Conservation (phyloP, 2,113 vertebrate species). For the Neopipo cinnamomea region DNA sequence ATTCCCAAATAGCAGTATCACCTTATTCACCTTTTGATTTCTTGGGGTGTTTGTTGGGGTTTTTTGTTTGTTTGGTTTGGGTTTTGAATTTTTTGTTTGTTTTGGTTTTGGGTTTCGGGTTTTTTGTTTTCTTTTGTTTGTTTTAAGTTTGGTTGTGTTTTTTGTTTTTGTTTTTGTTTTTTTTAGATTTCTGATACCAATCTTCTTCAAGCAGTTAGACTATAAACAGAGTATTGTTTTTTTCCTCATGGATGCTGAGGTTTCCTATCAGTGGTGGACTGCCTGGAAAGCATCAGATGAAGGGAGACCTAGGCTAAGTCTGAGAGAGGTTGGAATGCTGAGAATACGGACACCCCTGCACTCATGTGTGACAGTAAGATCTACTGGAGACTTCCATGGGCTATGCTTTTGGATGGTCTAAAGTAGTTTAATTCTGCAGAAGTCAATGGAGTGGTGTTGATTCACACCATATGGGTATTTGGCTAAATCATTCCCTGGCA, state of each 20-base stretch:
- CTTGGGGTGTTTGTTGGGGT: neutral
- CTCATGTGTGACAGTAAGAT: neutral
- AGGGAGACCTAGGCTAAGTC: neutral
- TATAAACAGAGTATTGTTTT: neutral
- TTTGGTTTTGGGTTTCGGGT: neutral
- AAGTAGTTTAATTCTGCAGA: neutral
- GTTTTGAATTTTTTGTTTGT: neutral
- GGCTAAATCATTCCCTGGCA: neutral
- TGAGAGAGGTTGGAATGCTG: neutral
- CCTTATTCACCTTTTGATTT: neutral
- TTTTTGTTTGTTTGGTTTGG: neutral
- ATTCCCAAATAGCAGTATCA: neutral
- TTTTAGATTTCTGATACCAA: neutral
- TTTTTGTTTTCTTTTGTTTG: neutral
- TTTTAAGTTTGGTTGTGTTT: neutral
- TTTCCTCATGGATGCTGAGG: neutral
- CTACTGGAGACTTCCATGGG: neutral
- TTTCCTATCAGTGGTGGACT: neutral
- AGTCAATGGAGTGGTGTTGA: neutral
- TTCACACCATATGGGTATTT: neutral
- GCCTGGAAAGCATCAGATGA: neutral
- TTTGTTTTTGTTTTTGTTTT: neutral
- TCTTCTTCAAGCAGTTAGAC: neutral
- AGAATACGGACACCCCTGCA: neutral
- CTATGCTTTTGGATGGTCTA: neutral